Conservation (phyloP, 2,888 invertebrate genomes). For the Micropterix aruncella region DNA sequence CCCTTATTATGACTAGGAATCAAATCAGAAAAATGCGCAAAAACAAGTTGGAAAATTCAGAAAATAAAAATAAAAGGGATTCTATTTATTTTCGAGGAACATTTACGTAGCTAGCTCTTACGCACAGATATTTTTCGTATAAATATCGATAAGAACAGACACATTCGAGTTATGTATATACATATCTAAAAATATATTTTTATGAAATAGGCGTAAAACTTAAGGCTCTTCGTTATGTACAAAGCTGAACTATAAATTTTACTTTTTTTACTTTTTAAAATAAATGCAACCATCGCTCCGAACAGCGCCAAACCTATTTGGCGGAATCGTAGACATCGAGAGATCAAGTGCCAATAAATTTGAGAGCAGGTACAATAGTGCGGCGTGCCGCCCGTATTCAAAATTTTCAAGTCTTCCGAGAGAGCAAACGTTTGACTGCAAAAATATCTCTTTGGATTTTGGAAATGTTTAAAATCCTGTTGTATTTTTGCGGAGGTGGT, state of each 20-base stretch:
- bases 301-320: neutral
- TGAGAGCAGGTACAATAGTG: neutral
- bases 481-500: neutral
- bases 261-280: neutral
- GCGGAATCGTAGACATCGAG: neutral
- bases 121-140: too few relatives aligned
- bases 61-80: neutral
- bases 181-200: neutral
- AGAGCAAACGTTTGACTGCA: too few relatives aligned
- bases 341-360: neutral
- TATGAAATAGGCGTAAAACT: neutral
- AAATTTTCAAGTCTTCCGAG: too few relatives aligned
- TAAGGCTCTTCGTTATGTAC: neutral
- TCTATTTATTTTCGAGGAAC: neutral
- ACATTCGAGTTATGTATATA: too few relatives aligned
- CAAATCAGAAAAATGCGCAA: too few relatives aligned
- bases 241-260: neutral
- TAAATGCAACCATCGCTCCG: neutral
- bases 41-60: too few relatives aligned
- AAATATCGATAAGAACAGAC: too few relatives aligned
- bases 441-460: too few relatives aligned
- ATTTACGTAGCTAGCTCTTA: too few relatives aligned
- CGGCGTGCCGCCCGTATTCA: too few relatives aligned
- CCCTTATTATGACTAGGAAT: too few relatives aligned
- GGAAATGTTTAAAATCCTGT: neutral